These are phyloP conservation scores for Strigamia transsilvanica DNA, from an alignment of 2,888 invertebrate genomes.

Conservation along the genomic window DNA sequence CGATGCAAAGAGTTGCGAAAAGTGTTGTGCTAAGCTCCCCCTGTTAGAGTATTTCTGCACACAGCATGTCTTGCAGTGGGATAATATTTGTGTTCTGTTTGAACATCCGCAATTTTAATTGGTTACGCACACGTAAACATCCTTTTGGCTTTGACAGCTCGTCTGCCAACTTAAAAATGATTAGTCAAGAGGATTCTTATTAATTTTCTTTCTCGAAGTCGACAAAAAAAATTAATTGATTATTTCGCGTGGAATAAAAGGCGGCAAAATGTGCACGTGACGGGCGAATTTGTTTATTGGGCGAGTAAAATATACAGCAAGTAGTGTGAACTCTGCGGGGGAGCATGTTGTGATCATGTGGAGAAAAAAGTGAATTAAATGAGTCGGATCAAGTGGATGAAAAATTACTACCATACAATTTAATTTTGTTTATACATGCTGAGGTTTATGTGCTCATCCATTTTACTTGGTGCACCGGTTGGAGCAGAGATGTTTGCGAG, in stretches of 20 bases:
- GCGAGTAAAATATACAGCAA: not conserved
- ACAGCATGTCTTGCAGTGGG: not conserved
- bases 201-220: not conserved
- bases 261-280: not conserved
- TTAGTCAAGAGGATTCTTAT: constrained; percentile 12
- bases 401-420: constrained; percentile 36
- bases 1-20: not conserved
- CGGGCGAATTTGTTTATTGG: constrained; percentile 29
- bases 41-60: not conserved
- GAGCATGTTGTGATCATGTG: not conserved
- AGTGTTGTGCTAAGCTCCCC: not conserved
- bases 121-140: constrained; percentile 39
- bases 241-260: not conserved
- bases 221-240: not conserved
- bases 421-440: constrained; percentile 28
- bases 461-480: constrained; percentile 17
- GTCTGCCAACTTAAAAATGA: not conserved
- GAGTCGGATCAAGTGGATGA: constrained; percentile 48
- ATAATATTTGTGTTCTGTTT: constrained; percentile 9
- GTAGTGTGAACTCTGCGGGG: constrained; percentile 9
- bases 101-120: constrained; percentile 40
- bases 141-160: constrained; percentile 41
- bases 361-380: constrained; percentile 37
- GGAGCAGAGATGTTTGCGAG: constrained; percentile 15
- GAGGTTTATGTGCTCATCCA: constrained; percentile 34